Base-by-base conservation (phyloP, 2,797 vertebrate genomes). In the Salmo trutta region DNA sequence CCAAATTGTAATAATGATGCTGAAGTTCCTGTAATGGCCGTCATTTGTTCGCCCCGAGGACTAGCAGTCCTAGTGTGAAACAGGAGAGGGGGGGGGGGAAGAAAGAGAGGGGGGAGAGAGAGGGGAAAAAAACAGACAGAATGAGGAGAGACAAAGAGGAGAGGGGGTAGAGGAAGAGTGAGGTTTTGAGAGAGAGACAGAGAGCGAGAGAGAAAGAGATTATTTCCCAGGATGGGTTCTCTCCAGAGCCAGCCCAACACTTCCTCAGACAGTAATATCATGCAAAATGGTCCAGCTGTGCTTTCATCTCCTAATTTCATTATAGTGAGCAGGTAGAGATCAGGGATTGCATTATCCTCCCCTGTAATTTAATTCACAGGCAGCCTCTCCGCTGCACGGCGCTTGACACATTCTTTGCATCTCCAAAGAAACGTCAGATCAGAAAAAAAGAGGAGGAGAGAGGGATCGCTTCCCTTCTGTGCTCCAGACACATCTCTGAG, bases 251-350 rank as follows among this genome's bases (percentile, higher is more conserved):
- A 80, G 76, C 75, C 71, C 80, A 82, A 82, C 82, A 76, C 81
- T 84, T 86, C 83, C 81, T 81, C 76, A 71, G 47, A 70, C 77
- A 73, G 80, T 79, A 85, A 82, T 87, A 82, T 81, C 73, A 79
- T 74, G 78, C 81, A 87, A 73, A 83, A 78, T 78, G 77, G 77
- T 79, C 84, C 82, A 86, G 86, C 84, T 88, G 86, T 86, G 84
- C 77, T 79, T 81, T 83, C 83, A 80, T 81, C 83, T 76, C 78
- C 71, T 88, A 81, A 88, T 86, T 81, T 82, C 75, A 83, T 86
- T 86, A 87, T 71, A 51, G 53, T 66, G 85, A 82, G 83, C 80
- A 84, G 81, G 84, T 81, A 71, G 84, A 78, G 78, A 86, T 81
- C 81, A 77, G 71, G 79, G 81, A 86, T 86, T 83, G 82, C 79